Conservation (phyloP, 2,888 invertebrate species). For the Eristalis pertinax region DNA sequence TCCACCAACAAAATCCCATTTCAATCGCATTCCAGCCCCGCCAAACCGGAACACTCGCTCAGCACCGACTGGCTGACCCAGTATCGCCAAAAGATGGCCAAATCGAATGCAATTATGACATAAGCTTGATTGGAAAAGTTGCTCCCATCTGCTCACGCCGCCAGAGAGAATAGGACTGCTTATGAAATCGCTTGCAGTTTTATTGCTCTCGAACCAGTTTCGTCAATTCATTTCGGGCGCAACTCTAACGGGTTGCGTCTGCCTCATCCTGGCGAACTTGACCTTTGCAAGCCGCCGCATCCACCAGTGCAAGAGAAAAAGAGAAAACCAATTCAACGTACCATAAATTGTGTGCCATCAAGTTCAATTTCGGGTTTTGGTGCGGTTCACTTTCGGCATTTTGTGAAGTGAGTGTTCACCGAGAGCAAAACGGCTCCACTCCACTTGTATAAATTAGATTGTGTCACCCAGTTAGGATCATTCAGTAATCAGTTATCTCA, state of each 20-base stretch:
- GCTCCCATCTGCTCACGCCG: background rate
- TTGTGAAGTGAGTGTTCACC: background rate
- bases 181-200: background rate
- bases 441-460: conserved; percentile 36
- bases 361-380: conserved; percentile 28
- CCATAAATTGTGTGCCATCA: conserved; percentile 23
- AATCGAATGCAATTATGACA: background rate
- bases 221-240: background rate
- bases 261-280: background rate
- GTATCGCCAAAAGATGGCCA: background rate
- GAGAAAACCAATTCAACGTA: background rate
- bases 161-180: background rate
- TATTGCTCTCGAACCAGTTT: background rate
- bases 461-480: conserved; percentile 6
- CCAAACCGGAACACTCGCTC: background rate
- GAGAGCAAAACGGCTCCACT: background rate
- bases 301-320: background rate
- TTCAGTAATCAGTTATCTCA: conserved; percentile 33
- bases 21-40: background rate
- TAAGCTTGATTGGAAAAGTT: background rate
- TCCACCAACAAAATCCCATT: background rate
- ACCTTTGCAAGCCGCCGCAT: background rate
- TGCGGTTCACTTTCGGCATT: conserved; percentile 14
- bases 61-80: background rate
- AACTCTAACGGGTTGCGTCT: background rate